These are phyloP conservation scores for Potorous gilbertii DNA, from an alignment of 2,797 vertebrate genomes.

Conservation along the genomic window DNA sequence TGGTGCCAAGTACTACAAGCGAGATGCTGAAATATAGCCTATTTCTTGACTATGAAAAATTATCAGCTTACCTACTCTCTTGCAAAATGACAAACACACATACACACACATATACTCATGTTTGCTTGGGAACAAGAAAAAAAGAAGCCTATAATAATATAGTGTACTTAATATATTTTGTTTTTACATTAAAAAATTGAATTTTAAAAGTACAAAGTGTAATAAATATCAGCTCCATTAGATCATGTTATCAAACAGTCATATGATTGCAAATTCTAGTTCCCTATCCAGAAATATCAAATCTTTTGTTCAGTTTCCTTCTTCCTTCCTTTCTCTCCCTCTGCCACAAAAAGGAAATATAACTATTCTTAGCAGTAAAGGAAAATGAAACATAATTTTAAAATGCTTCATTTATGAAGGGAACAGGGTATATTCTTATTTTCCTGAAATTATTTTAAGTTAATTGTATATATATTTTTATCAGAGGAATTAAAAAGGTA, in stretches of 20 bases:
- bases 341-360: neutral
- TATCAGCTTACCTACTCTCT: slow-evolving; percentile 10
- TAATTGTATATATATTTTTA: neutral
- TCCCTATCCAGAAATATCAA: neutral
- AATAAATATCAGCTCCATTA: neutral
- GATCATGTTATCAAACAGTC: slow-evolving; percentile 16
- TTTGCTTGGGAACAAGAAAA: neutral
- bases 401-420: neutral
- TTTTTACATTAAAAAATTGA: slow-evolving; percentile 14
- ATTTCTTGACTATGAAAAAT: slow-evolving; percentile 27
- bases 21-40: neutral
- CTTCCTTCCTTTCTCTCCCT: neutral
- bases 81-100: slow-evolving; percentile 7
- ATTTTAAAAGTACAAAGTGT: neutral
- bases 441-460: neutral
- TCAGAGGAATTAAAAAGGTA: neutral
- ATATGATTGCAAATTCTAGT: neutral
- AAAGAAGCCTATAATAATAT: neutral
- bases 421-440: neutral
- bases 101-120: neutral
- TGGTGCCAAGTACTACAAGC: neutral
- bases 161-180: neutral
- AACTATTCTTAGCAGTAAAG: neutral
- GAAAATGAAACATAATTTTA: neutral
- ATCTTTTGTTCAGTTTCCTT: slow-evolving; percentile 2